phyloP scores from a whole-genome alignment of 1,140 invertebrate species.

The Magallana ariakensis region DNA sequence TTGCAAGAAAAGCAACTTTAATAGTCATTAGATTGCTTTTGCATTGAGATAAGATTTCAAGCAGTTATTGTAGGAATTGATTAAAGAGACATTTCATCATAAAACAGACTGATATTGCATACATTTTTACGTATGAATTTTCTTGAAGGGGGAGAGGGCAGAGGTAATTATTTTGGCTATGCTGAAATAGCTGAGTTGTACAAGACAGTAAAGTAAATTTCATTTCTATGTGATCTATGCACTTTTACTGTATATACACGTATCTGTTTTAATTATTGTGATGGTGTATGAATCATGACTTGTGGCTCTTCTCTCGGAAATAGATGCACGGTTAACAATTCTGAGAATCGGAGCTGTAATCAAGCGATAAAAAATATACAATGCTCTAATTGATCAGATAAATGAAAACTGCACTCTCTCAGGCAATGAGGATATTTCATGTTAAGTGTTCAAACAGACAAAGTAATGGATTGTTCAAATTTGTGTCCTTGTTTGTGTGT shows the following conservation, averaged over 20 bases:
- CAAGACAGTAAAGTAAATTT: background rate
- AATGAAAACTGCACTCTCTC: conserved; percentile 1
- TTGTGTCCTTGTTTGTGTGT: background rate
- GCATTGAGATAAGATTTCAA: too few relatives aligned
- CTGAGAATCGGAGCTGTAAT: background rate
- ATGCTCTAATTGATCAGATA: conserved; percentile 19
- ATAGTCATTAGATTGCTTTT: too few relatives aligned
- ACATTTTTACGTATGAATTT: too few relatives aligned
- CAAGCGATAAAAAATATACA: background rate
- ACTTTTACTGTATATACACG: background rate
- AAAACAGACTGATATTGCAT: too few relatives aligned
- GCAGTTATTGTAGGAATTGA: too few relatives aligned
- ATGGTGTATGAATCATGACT: background rate
- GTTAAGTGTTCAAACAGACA: background rate
- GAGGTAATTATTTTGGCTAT: too few relatives aligned
- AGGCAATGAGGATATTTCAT: background rate
- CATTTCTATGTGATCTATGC: background rate
- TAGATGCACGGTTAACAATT: background rate
- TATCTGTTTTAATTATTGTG: background rate
- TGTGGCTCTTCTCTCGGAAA: background rate
- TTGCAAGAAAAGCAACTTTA: too few relatives aligned
- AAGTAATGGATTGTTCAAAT: background rate
- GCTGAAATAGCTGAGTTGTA: too few relatives aligned
- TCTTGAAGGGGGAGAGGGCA: too few relatives aligned
- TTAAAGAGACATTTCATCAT: too few relatives aligned